Conservation (phyloP, 2,797 vertebrate genomes). For the Arctocebus calabarensis region DNA sequence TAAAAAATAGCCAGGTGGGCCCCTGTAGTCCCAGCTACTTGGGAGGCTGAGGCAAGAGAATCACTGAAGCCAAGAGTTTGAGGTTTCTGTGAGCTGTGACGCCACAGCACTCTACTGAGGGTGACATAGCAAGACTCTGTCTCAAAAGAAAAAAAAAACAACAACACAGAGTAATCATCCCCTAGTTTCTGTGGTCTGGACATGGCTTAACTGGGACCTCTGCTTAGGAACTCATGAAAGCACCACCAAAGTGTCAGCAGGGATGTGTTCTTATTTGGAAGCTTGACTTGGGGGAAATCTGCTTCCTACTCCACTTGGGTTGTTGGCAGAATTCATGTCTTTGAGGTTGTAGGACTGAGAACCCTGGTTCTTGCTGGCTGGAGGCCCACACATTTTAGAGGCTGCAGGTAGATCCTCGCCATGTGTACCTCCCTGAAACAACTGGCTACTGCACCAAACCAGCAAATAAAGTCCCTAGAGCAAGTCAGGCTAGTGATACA, state of each 20-base stretch:
- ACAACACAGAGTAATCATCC: background rate
- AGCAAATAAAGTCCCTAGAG: background rate
- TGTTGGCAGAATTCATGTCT: background rate
- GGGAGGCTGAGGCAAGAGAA: no score
- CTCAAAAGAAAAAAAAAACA: no score
- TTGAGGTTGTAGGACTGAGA: background rate
- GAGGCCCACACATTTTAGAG: background rate
- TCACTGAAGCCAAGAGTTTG: no score
- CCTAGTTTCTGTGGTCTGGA: background rate
- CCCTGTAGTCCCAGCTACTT: no score
- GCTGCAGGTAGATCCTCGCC: background rate
- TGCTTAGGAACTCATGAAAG: background rate
- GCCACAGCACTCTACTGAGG: no score
- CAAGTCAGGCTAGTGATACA: background rate
- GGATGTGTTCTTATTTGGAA: background rate
- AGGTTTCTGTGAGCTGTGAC: no score
- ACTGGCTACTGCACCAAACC: background rate
- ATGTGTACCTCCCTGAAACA: background rate
- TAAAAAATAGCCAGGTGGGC: no score
- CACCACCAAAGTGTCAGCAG: background rate
- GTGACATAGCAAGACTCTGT: no score
- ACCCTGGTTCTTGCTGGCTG: background rate
- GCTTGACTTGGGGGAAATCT: background rate
- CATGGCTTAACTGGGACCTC: background rate
- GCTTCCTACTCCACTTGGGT: background rate